Base-by-base conservation (phyloP, 92 coral and sea anemone species). In the Metridium senile region DNA sequence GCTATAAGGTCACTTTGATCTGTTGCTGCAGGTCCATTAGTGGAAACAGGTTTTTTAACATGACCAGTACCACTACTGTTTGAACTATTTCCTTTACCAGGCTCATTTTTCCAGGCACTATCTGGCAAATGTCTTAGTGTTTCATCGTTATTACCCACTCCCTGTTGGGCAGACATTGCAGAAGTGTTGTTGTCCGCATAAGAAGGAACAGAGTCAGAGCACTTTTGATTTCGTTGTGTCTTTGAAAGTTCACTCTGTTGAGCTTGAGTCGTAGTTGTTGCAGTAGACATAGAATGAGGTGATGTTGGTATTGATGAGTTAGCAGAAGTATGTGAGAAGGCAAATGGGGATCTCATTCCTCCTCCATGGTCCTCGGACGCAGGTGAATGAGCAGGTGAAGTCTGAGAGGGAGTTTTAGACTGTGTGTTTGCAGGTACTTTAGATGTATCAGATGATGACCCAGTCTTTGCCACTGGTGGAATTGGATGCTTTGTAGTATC, bases 401-500 rank as follows among this genome's bases (percentile, higher is more conserved):
- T 21, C 7, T 25, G 27, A 20, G 80, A 29, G 33, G 64, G 62
- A 31, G 71, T 30, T 66, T 75, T 62, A 21, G 61, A 33, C 25
- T 65, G 33, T 7, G 56, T 64, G 16, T 45, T 49, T 17, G n/a
- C 27, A 23, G 17, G 11, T 33, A 29, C 80, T 75, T 75, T 75
- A 28, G 81, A 31, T 52, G 86, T 68, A 51, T 29, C 80, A 18
- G 70, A 21, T 23, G 80, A 46, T 22, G 89, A 72, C 3, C 43
- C 46, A 30, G n/a, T 63, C 70, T 54, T 75, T 62, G 59, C 26
- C 61, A 71, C 35, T 58, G 61, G 53, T 1, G 59, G 28, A 22
- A 49, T 45, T 33, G 80, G 71, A 26, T 75, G 62, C 32, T 75
- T 75, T 45, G 20, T 17, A 2, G 26, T 22, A 43, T 75, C 80